Evolutionary conservation across 92 coral and sea anemone species (phyloP).

Genomic region (Umimayanthus chanpuru): DNA sequence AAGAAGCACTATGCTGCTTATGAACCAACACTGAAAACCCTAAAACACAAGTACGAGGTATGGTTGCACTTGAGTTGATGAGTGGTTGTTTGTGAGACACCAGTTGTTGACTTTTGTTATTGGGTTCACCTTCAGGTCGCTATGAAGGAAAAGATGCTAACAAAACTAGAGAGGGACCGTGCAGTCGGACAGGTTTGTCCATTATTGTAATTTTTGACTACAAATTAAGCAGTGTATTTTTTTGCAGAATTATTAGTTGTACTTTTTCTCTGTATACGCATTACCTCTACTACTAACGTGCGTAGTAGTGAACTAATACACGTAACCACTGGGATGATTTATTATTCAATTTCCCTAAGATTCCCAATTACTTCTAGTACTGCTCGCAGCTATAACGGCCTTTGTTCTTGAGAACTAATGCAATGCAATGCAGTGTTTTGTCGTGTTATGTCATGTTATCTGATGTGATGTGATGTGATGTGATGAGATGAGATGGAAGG

Average conservation of each 20-base stretch:
- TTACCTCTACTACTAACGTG: no score
- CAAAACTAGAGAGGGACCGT: slow-evolving; percentile 95
- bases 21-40: slow-evolving; percentile 93
- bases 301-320: no score
- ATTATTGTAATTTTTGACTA: not conserved
- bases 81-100: not conserved
- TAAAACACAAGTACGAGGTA: slow-evolving; percentile 99
- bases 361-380: no score
- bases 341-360: no score
- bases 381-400: no score
- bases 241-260: no score
- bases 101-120: not conserved
- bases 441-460: not conserved
- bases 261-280: no score
- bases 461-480: no score
- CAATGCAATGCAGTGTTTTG: no score
- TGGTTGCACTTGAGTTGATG: not conserved
- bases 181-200: slow-evolving; percentile 95
- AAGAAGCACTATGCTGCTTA: slow-evolving; percentile 96
- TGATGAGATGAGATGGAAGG: no score
- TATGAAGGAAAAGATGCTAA: slow-evolving; percentile 98
- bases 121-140: slow-evolving; percentile 71
- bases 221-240: not conserved
- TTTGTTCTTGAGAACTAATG: no score
- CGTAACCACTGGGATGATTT: no score